Base-by-base conservation (phyloP, 1,140 invertebrate genomes). In the Lepidurus apus region DNA sequence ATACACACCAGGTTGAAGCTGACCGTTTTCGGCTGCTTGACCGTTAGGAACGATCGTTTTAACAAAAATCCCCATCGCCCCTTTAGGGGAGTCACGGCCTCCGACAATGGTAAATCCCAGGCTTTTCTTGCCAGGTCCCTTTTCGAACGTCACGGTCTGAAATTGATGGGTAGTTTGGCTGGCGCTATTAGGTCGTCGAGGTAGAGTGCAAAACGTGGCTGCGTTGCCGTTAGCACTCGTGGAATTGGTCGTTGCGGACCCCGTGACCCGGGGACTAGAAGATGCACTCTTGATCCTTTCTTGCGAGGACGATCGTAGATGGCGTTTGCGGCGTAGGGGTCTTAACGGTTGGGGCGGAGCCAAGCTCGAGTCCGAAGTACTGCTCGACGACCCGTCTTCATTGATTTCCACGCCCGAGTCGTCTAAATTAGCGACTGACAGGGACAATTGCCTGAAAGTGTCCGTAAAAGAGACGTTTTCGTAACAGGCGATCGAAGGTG, bases 71-170 rank as follows among this genome's bases (percentile, higher is more conserved):
- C 91, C 93, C 84, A 96, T 91, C 81, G 90, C 91, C 79, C 95
- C 95, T 86, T 93, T 91, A 0, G 95, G 93, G 26, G 94, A 95
- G 84, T 97, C 95, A 77, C 89, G 88, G 44, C 95, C 95, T 9
- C 95, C 95, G 0, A 97, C 95, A 81, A 97, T 95, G 74, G 93
- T 95, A 83, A 97, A 97, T 8, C 95, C 94, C 2, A 96, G 86
- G 0, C 93, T 93, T 84, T 95, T 95, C 82, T 92, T 92, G 6
- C 92, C 92, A 3, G 89, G 88, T 1, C 94, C 94, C 84, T 96
- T 96, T 82, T 93, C 89, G 81, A 95, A 93, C 0, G 92, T 89
- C 0, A 94, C 91, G 0, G 91, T 92, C 81, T 91, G 88, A 80
- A 92, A 76, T 7, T 24, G 76, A 76, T 82, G 81, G 74, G 81